These are phyloP conservation scores for Erpetoichthys calabaricus DNA, from an alignment of 2,797 vertebrate genomes.

Conservation along the genomic window DNA sequence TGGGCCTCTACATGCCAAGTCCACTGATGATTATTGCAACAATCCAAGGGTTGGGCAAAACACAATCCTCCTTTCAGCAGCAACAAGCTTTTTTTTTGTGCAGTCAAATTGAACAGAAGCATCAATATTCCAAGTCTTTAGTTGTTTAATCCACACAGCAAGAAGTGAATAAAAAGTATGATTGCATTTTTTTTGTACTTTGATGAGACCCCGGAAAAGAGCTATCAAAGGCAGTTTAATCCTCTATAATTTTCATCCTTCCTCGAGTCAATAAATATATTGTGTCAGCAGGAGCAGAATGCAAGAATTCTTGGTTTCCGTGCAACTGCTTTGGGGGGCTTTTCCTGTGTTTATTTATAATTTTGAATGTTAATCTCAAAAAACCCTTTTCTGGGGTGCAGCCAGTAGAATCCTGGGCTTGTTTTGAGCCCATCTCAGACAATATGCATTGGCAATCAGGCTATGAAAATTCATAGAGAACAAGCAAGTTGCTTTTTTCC, in stretches of 20 bases:
- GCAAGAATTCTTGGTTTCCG: too few relatives aligned
- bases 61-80: not conserved
- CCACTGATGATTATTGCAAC: not conserved
- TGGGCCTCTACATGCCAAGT: not conserved
- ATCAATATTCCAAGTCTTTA: slow-evolving; percentile 7
- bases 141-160: slow-evolving; percentile 4
- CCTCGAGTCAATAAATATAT: not conserved
- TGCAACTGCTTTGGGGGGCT: too few relatives aligned
- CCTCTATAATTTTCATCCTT: slow-evolving; percentile 8
- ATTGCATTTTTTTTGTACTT: slow-evolving; percentile 13
- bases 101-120: slow-evolving; percentile 9
- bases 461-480: too few relatives aligned
- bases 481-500: too few relatives aligned
- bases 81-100: not conserved
- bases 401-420: too few relatives aligned
- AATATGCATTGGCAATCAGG: too few relatives aligned
- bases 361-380: too few relatives aligned
- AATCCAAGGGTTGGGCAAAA: not conserved
- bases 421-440: too few relatives aligned
- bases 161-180: slow-evolving; percentile 2
- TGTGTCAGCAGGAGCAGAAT: too few relatives aligned
- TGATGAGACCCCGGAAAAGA: slow-evolving; percentile 15
- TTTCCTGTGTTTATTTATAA: too few relatives aligned
- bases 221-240: slow-evolving; percentile 21
- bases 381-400: too few relatives aligned